Conservation (phyloP, 1,140 invertebrate genomes). For the Nasonia vitripennis region DNA sequence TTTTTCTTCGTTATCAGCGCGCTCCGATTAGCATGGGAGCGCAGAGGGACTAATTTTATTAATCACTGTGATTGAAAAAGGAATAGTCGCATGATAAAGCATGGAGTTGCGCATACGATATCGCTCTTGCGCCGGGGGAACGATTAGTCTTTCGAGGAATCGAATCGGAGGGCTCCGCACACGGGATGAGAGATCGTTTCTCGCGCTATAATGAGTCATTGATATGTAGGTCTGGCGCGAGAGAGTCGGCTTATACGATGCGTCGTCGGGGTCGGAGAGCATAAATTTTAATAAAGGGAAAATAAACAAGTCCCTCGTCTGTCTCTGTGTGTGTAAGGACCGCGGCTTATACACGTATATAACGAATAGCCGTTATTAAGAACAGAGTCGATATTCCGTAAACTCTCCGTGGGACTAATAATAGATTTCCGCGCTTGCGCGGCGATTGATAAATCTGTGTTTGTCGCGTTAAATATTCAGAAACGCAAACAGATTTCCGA, state of each 20-base stretch:
- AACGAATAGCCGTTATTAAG: slow-evolving; percentile 15
- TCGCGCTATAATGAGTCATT: slow-evolving; percentile 25
- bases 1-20: neutral
- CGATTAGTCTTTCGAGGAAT: slow-evolving; percentile 29
- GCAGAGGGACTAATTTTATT: neutral
- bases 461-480: neutral
- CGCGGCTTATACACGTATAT: neutral
- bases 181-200: neutral
- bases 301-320: slow-evolving; percentile 38
- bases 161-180: neutral
- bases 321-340: neutral
- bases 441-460: neutral
- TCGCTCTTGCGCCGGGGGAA: neutral
- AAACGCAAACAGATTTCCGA: neutral
- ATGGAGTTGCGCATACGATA: neutral
- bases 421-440: slow-evolving; percentile 23
- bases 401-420: neutral
- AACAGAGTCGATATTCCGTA: neutral
- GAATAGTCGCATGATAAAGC: neutral
- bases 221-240: neutral
- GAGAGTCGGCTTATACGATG: too few relatives aligned
- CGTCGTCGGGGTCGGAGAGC: neutral
- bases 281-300: slow-evolving; percentile 45
- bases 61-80: neutral
- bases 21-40: neutral